phyloP scores from a whole-genome alignment of 2,888 invertebrate species.

The Bombyx huttoni region DNA sequence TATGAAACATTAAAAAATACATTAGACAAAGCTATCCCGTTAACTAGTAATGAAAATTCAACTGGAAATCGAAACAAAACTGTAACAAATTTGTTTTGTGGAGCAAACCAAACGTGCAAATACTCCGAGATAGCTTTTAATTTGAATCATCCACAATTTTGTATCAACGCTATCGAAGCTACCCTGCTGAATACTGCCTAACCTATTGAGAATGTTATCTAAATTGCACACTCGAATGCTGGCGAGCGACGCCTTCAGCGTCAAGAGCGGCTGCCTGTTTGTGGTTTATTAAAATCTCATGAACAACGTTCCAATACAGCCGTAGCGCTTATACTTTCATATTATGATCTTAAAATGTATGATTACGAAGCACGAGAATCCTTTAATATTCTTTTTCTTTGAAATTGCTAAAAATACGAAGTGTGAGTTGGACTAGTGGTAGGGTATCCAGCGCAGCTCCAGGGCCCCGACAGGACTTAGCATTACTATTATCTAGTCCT shows the following conservation, averaged over 20 bases:
- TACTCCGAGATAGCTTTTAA: neutral
- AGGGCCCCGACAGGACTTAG: too few species aligned
- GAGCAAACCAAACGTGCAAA: neutral
- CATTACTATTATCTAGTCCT: too few species aligned
- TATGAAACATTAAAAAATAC: neutral
- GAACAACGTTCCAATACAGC: slow-evolving; percentile 4
- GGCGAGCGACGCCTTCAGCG: slow-evolving; percentile 1
- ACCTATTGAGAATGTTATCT: slow-evolving; percentile 1
- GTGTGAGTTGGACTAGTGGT: too few species aligned
- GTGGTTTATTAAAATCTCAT: slow-evolving; percentile 9
- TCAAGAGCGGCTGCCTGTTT: slow-evolving; percentile 5
- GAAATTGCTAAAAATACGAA: too few species aligned
- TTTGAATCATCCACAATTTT: slow-evolving; percentile 1
- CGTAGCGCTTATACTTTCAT: too few species aligned
- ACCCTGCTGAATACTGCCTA: neutral
- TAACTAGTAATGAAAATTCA: neutral
- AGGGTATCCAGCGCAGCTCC: too few species aligned
- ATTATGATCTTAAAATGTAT: too few species aligned
- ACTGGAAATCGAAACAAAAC: neutral
- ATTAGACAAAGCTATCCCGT: neutral
- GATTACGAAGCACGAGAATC: too few species aligned
- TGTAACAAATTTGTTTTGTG: neutral
- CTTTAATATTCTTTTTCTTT: too few species aligned
- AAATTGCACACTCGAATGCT: slow-evolving; percentile 5
- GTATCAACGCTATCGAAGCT: neutral